A percentile compares a stretch with the other conserved stretches of the same genome.
Conservation (phyloP, 1,140 invertebrate genomes). For the Zaprionus ornatus region DNA sequence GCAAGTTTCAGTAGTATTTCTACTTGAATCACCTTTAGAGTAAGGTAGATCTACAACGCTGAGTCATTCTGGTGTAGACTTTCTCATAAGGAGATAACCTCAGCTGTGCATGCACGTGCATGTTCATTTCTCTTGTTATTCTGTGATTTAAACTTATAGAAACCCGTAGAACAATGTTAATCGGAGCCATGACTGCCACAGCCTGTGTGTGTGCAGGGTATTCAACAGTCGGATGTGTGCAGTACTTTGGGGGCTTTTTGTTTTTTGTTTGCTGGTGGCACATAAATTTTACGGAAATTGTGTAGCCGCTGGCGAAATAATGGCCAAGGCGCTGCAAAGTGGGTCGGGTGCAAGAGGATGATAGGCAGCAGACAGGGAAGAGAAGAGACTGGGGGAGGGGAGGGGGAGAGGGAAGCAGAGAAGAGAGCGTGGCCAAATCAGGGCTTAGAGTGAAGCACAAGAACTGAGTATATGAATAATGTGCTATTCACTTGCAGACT, state of each 20-base stretch:
- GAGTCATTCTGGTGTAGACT: too few species aligned
- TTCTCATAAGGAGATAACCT: too few species aligned
- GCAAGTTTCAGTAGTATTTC: too few species aligned
- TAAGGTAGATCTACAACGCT: too few species aligned
- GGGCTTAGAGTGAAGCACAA: slow-evolving; percentile 36
- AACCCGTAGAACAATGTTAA: too few species aligned
- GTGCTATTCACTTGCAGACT: slow-evolving; percentile 33
- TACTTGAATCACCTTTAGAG: too few species aligned
- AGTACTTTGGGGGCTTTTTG: slow-evolving; percentile 8
- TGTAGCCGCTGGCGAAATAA: slow-evolving; percentile 48
- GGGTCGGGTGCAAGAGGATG: slow-evolving; percentile 1
- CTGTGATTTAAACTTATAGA: too few species aligned
- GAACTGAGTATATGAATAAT: slow-evolving; percentile 46
- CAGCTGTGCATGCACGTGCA: too few species aligned
- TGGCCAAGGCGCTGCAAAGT: slow-evolving; percentile 18
- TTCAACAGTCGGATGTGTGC: background rate
- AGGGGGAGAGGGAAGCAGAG: background rate
- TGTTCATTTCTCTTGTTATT: too few species aligned
- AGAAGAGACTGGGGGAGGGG: background rate
- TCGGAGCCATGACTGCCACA: too few species aligned
- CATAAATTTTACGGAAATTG: slow-evolving; percentile 73
- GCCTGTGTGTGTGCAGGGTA: background rate
- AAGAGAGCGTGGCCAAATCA: slow-evolving; percentile 27
- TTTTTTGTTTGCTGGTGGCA: slow-evolving; percentile 34
- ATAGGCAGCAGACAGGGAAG: background rate